Conservation (phyloP, 2,113 vertebrate species). For the Amblyornis subalaris region DNA sequence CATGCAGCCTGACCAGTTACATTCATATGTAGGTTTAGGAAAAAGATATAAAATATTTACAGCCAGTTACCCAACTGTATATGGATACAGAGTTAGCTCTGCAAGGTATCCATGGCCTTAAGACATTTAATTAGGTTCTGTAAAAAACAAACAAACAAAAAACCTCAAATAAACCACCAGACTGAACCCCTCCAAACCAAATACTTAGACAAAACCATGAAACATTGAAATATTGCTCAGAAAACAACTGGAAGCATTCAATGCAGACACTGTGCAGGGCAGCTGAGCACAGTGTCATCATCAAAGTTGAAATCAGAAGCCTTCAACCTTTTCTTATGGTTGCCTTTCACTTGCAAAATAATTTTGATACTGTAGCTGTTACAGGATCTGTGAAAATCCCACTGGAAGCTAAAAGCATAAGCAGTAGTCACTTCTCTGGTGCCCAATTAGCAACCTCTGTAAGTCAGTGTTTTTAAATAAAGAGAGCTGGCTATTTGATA, state of each 20-base stretch:
- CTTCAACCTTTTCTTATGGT: neutral
- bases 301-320: neutral
- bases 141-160: slow-evolving; percentile 54
- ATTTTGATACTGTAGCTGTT: neutral
- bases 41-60: slow-evolving; percentile 45
- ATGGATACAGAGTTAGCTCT: slow-evolving; percentile 61
- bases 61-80: slow-evolving; percentile 57
- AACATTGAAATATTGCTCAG: neutral
- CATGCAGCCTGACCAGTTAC: slow-evolving; percentile 42
- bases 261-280: neutral
- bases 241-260: neutral
- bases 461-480: neutral
- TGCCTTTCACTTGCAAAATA: neutral
- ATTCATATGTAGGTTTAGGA: slow-evolving; percentile 45
- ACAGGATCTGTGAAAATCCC: neutral
- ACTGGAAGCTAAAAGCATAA: neutral
- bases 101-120: slow-evolving; percentile 52
- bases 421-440: neutral
- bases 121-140: slow-evolving; percentile 58
- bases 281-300: neutral
- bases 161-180: slow-evolving; percentile 33
- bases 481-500: neutral
- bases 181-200: neutral
- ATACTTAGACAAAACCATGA: neutral
- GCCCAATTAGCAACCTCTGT: neutral